Base-by-base conservation (phyloP, 2,113 vertebrate species). In the Amphiprion percula region DNA sequence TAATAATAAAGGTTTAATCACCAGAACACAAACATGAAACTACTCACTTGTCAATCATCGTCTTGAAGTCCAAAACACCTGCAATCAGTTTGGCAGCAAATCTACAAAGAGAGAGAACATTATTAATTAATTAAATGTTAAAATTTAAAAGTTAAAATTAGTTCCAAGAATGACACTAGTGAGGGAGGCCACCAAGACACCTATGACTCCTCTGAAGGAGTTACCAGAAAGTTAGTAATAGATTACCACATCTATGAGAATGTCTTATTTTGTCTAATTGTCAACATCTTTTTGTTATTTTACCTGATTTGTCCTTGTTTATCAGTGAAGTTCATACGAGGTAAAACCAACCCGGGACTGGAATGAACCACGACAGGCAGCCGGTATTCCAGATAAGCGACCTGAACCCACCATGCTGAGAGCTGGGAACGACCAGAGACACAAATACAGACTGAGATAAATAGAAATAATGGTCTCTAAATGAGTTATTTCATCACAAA, bases 1-100 rank as follows among this genome's bases (percentile, higher is more conserved):
- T 37, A 37, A 37, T 37, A 49, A 49, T 17, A 19, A 6, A 49
- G 19, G 12, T 37, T 37, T 9, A 37, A 37, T 9, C 7, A 2
- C 33, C 0, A 2, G 1, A 44, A 15, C 41, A 44, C 41, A 15
- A 44, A 44, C 14, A 12, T 4, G 4, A 12, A 28, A 7, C 16
- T 4, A 95, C 97, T 97, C 82, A 99, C 98, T 97, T 97, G 94
- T 99, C 98, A 90, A 99, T 96, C 97, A 99, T 98, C 5, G 90
- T 77, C 93, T 99, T 99, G 89, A 99, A 99, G 93, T 99, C 97
- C 94, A 99, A 87, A 85, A 98, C 95, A 0, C 98, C 98, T 12
- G 97, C 94, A 0, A 99, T 99, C 80, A 99, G 87, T 85, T 96
- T 99, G 58, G 98, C 97, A 72, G 98, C 97, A 86, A 97, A 98